Conservation (phyloP, 2,888 invertebrate species). For the Seladonia tumulorum region DNA sequence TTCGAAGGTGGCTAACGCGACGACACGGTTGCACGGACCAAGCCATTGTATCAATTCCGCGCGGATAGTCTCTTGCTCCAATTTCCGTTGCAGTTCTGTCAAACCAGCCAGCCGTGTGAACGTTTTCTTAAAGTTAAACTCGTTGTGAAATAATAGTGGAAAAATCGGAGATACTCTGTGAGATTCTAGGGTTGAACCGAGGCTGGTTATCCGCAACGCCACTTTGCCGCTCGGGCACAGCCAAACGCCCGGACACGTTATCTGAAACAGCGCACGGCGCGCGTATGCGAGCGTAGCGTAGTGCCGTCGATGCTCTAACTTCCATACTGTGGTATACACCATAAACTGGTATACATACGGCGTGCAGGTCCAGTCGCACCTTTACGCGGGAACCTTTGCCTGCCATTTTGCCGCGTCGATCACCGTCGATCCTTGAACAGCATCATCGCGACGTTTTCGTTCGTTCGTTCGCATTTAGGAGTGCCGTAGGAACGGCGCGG, state of each 20-base stretch:
- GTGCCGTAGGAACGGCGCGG: neutral
- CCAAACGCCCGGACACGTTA: slow-evolving; percentile 95
- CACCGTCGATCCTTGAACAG: slow-evolving; percentile 11
- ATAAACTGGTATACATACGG: slow-evolving; percentile 78
- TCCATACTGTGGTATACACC: no score
- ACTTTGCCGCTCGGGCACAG: slow-evolving; percentile 92
- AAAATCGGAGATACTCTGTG: slow-evolving; percentile 88
- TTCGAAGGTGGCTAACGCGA: slow-evolving; percentile 88
- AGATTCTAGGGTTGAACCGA: slow-evolving; percentile 90
- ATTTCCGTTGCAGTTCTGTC: slow-evolving; percentile 84
- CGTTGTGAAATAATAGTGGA: slow-evolving; percentile 90
- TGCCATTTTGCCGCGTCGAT: slow-evolving; percentile 71
- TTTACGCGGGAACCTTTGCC: slow-evolving; percentile 81
- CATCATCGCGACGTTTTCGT: slow-evolving; percentile 12
- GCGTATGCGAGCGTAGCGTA: neutral
- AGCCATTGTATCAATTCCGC: slow-evolving; percentile 89
- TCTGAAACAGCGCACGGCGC: slow-evolving; percentile 83
- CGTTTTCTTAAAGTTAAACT: slow-evolving; percentile 89
- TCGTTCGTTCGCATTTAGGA: neutral
- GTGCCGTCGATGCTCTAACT: no score
- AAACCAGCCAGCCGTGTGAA: slow-evolving; percentile 84
- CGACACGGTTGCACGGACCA: slow-evolving; percentile 80
- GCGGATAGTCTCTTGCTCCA: slow-evolving; percentile 87
- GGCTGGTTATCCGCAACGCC: slow-evolving; percentile 88
- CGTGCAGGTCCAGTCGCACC: slow-evolving; percentile 80